Base-by-base conservation (phyloP, 2,797 vertebrate genomes). In the Danio choprae region DNA sequence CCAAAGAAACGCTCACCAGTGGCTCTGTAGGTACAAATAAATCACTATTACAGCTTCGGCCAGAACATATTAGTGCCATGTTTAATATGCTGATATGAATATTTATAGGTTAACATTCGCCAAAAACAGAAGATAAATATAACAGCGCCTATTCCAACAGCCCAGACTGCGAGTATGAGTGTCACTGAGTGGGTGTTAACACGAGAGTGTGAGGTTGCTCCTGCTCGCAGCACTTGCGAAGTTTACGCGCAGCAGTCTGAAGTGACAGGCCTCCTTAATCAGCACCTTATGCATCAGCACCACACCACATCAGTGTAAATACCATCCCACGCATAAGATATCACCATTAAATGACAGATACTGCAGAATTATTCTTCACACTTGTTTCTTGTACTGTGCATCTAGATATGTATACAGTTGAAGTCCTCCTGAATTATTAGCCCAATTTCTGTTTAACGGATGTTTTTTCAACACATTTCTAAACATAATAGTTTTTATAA, bases 131-230 rank as follows among this genome's bases (percentile, higher is more conserved):
- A 65, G 7, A 53, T 36, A 46, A 67, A 67, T 56, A 55, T 67
- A 78, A 64, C 22, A 71, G n/a, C 29, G 60, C 59, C 40, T 71
- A 59, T 72, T 64, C 22, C 20, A 29, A 44, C 18, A 12, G 51
- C 36, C 56, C 68, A 79, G 81, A 78, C 46, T 38, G 46, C 13
- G 38, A 12, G 46, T 41, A 44, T 75, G 58, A 73, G 68, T 81
- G 46, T 38, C 70, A 74, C 74, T 53, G 79, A 75, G 74, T 79
- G 53, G 64, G 65, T 81, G 79, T 60, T 83, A 81, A 83, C 58
- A 62, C 74, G 78, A 40, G 48, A 79, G 79, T 72, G 63, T 58
- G 55, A 77, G 74, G 62, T 77, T 59, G 53, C 38, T 50, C 63
- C 44, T 29, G 68, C 59, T 58, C 15, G 15, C 20, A 18, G 68